Conservation (phyloP, 2,113 vertebrate species). For the Ifrita kowaldi region DNA sequence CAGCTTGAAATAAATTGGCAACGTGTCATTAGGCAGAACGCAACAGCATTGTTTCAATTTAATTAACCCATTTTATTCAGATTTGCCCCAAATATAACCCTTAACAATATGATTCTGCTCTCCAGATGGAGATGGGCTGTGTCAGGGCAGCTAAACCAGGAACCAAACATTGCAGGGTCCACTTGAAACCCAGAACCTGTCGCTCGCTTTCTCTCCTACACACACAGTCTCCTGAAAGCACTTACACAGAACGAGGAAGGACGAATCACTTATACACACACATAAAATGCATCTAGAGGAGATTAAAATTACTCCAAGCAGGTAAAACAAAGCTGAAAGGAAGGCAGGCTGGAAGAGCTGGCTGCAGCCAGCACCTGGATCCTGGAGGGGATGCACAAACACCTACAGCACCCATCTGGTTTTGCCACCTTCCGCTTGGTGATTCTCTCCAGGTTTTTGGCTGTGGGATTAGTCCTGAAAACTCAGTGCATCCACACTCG, state of each 20-base stretch:
- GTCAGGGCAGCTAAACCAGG: not conserved
- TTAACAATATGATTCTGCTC: not conserved
- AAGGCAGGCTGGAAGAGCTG: not conserved
- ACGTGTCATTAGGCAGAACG: conserved; percentile 12
- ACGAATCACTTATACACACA: not conserved
- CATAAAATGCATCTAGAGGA: not conserved
- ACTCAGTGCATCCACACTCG: not conserved
- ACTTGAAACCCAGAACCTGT: not conserved
- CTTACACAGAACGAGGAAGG: not conserved
- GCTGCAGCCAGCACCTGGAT: not conserved
- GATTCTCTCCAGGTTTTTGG: not conserved
- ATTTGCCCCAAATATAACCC: conserved; percentile 36
- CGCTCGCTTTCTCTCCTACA: not conserved
- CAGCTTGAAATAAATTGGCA: conserved; percentile 39
- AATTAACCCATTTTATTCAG: conserved; percentile 48
- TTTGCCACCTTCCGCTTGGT: not conserved
- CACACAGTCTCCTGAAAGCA: not conserved
- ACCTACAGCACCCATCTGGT: rapidly evolving
- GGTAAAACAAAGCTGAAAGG: not conserved
- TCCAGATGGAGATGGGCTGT: not conserved
- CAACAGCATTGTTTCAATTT: not conserved
- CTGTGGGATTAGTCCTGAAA: not conserved
- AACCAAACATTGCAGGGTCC: not conserved
- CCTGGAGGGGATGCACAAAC: not conserved
- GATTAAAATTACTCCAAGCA: not conserved